Percentiles rank a stretch among this genome's conserved stretches.
phyloP scores from a whole-genome alignment of 2,888 invertebrate species.

The Campopleginae sp. region DNA sequence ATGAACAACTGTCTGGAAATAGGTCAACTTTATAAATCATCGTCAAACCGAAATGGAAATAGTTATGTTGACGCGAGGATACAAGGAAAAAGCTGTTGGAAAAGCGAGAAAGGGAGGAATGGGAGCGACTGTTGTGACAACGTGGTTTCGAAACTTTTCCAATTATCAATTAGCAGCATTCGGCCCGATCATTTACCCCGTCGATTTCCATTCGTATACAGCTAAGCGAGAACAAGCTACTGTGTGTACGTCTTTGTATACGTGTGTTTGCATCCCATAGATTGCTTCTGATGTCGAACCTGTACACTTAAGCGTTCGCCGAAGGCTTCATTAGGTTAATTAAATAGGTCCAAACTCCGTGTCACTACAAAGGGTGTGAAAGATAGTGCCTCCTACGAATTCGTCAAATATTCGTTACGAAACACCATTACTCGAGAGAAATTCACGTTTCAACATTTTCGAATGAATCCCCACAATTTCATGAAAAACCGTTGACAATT shows the following conservation, averaged over 20 bases:
- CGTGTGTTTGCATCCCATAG: conserved; percentile 7
- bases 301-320: conserved; percentile 25
- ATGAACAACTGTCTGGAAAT: neutral
- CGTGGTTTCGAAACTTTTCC: conserved; percentile 65
- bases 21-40: conserved; percentile 7
- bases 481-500: neutral
- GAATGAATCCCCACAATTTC: neutral
- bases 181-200: conserved; percentile 55
- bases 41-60: neutral
- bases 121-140: conserved; percentile 9
- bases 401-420: neutral
- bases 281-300: conserved; percentile 30
- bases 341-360: conserved; percentile 64
- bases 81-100: neutral
- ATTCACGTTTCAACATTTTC: neutral
- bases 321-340: conserved; percentile 79
- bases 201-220: conserved; percentile 38
- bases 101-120: neutral
- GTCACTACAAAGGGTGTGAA: neutral
- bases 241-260: conserved; percentile 8
- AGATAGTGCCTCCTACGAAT: neutral
- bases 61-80: neutral
- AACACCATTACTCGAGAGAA: neutral
- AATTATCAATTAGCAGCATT: conserved; percentile 71
- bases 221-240: conserved; percentile 17